Evolutionary conservation across 1,140 invertebrate genomes (phyloP).

Genomic region (Microplitis mediator): DNA sequence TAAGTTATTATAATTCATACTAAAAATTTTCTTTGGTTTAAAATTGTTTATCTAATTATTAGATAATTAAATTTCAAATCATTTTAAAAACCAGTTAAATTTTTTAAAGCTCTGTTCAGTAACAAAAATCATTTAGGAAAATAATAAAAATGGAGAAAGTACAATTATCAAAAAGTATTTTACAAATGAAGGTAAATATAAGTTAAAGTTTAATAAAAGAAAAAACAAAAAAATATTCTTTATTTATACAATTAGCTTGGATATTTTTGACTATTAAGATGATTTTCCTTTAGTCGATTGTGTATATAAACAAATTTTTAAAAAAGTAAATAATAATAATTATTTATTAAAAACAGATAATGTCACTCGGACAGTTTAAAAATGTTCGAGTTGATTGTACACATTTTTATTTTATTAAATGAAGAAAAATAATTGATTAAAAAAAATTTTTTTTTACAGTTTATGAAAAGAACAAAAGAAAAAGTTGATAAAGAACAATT

Average conservation of each 20-base stretch:
- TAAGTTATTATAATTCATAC: too few species aligned
- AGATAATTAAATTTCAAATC: neutral
- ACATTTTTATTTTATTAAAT: neutral
- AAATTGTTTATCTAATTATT: too few species aligned
- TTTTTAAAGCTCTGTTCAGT: neutral
- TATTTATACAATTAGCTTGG: neutral
- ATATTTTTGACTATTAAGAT: too few species aligned
- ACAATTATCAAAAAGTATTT: conserved; percentile 70
- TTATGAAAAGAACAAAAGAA: conserved; percentile 89
- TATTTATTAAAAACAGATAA: too few species aligned
- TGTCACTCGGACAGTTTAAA: neutral
- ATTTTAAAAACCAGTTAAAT: neutral
- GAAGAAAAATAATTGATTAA: conserved; percentile 13
- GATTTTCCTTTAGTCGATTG: too few species aligned
- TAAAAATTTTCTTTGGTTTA: too few species aligned
- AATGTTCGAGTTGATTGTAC: conserved; percentile 13
- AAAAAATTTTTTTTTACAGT: conserved; percentile 62
- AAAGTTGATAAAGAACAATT: conserved; percentile 77
- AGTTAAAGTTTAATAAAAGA: conserved; percentile 10
- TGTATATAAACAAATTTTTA: too few species aligned
- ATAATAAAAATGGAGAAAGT: conserved; percentile 43
- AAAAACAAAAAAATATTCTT: conserved; percentile 5
- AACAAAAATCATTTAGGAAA: neutral
- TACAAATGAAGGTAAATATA: conserved; percentile 71
- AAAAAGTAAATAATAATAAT: too few species aligned